Base-by-base conservation (phyloP, 2,888 invertebrate genomes). In the Achlya flavicornis region DNA sequence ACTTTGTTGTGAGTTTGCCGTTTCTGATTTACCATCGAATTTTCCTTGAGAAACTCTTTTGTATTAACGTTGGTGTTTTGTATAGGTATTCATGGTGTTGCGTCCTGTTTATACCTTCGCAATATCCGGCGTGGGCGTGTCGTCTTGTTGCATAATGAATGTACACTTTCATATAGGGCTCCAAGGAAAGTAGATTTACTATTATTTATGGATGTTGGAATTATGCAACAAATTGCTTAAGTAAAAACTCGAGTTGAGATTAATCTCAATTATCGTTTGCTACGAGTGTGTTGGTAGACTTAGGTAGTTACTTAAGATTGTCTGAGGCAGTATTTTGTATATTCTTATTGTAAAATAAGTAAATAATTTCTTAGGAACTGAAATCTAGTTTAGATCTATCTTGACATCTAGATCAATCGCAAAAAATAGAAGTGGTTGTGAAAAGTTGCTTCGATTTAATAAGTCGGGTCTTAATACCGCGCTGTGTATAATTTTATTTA, bases 71-170 rank as follows among this genome's bases (percentile, higher is more conserved):
- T 32, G 16, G 58, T 58, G 35, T 32, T 33, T 26, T 4, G 7
- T 32, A 35, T 58, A 58, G 32, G 14, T 58, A 58, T 35, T 32
- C 14, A 58, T 58, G 41, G n/a, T 35, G 58, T 60, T 10, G 64
- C 71, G 77, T 69, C 66, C 16, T 10, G 19, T 41, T 10, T 60
- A 67, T 70, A 62, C 66, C 64, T 26, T 26, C 26, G 26, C 26
- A 26, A 26, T 26, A 26, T 26, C 26, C 26, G 26, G 26, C 26
- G 26, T 26, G 26, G 68, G 72, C 69, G 65, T 67, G 69, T n/a
- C n/a, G n/a, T n/a, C n/a, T n/a, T n/a, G n/a, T 76, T 79, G 77
- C 81, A 80, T 81, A 81, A 81, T 80, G 77, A 76, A 76, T 67
- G 69, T 61, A 70, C 67, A 68, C 68, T 75, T 78, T 80, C 70